These are phyloP conservation scores for Prolemur simus DNA, from an alignment of 2,113 vertebrate genomes.

Conservation along the genomic window DNA sequence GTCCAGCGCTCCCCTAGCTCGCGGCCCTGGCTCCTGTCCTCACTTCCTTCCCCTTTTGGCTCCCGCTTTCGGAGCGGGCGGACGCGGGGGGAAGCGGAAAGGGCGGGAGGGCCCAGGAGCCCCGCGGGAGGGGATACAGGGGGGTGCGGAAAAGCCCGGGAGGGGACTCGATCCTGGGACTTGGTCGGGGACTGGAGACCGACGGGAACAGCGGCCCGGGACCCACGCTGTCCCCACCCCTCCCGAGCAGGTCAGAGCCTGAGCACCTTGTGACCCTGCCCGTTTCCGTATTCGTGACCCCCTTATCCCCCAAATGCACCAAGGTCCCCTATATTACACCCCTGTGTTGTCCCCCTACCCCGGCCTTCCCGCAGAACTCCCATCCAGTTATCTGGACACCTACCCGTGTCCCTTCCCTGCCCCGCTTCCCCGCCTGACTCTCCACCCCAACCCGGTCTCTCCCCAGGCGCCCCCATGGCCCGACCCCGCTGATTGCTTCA, in stretches of 20 bases:
- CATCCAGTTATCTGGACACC: not conserved
- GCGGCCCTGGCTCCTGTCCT: conserved; percentile 61
- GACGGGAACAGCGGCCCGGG: conserved; percentile 1
- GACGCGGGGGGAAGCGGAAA: conserved; percentile 61
- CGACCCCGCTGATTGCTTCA: conserved; percentile 55
- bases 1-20: not conserved
- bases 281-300: not conserved
- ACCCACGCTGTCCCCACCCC: conserved; percentile 54
- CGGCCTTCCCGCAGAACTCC: not conserved
- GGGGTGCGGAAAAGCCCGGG: conserved; percentile 64
- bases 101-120: conserved; percentile 47
- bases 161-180: conserved; percentile 51
- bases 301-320: not conserved
- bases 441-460: conserved; percentile 36
- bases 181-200: conserved; percentile 10
- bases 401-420: not conserved
- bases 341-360: not conserved
- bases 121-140: not conserved
- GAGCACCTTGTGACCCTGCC: conserved; percentile 35
- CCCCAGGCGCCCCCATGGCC: conserved; percentile 72
- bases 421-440: not conserved
- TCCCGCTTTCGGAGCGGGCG: conserved; percentile 59
- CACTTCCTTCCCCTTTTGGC: conserved; percentile 80
- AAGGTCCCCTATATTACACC: not conserved
- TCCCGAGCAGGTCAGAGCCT: conserved; percentile 72